Evolutionary conservation across 1,140 invertebrate species (phyloP), one percentile per base, ranked within the genome.

Genomic region (Bombus terrestris): DNA sequence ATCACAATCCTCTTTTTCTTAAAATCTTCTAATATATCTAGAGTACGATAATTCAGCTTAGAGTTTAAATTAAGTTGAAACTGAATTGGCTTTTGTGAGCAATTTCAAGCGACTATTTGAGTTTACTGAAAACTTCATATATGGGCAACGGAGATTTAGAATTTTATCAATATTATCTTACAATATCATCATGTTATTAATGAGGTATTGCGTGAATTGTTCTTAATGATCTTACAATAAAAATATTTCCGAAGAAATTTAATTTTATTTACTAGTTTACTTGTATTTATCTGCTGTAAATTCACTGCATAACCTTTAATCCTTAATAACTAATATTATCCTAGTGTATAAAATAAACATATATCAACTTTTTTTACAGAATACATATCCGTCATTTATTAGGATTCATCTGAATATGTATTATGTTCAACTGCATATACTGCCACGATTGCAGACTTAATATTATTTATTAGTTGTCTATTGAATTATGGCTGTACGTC

Each of bases 61-160:
- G 32, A 74, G 71, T 41, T 59, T 32, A 72, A 79, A 73, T 72
- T 47, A 35, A 62, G 39, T 83, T 76, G 37, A 59, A 76, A 76
- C 37, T 69, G 59, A 71, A 85, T 15, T n/a, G 25, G 62, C 53
- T 71, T 68, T 82, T 59, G 78, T 79, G 62, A 69, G 80, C 87
- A 93, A 86, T 80, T 94, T 94, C 92, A 93, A 75, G 81, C 53
- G 18, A 69, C 66, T 83, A 83, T 92, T 94, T 88, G 91, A 93
- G 90, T 93, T 91, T 88, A 80, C 88, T 90, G 81, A 94, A 94
- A 94, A 91, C 91, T 93, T 93, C 94, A 93, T 94, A 94, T 93
- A 94, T 93, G 92, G 93, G 88, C 92, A 94, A 93, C 87, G 86
- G 82, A 91, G 81, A 87, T 91, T 92, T 91, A 62, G 86, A 90